These are phyloP conservation scores for Drosophila cracens DNA, from an alignment of 2,888 invertebrate species.

Conservation along the genomic window DNA sequence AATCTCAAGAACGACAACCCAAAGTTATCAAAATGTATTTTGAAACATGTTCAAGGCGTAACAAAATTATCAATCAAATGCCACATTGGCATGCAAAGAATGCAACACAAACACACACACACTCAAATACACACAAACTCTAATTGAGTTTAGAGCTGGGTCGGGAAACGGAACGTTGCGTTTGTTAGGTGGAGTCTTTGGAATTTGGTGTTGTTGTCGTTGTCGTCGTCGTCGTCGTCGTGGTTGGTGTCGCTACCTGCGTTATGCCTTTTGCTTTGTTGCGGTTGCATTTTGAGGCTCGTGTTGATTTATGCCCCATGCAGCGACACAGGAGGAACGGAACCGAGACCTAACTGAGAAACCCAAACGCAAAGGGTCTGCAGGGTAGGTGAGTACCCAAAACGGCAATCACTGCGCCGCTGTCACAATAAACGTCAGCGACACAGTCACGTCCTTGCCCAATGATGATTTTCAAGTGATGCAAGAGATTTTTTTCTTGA, in stretches of 20 bases:
- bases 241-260: conserved; percentile 64
- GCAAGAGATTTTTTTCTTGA: conserved; percentile 51
- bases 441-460: conserved; percentile 72
- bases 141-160: conserved; percentile 70
- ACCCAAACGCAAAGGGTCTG: conserved; percentile 8
- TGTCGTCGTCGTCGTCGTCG: conserved; percentile 22
- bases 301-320: conserved; percentile 75
- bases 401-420: conserved; percentile 32
- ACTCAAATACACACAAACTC: conserved; percentile 46
- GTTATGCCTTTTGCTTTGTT: conserved; percentile 54
- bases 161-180: conserved; percentile 47
- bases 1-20: conserved; percentile 57
- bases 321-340: conserved; percentile 45
- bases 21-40: conserved; percentile 66
- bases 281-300: conserved; percentile 60
- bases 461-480: conserved; percentile 57
- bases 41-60: conserved; percentile 71
- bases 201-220: conserved; percentile 63
- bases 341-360: conserved; percentile 16
- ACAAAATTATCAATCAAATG: conserved; percentile 79
- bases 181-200: conserved; percentile 44
- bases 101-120: conserved; percentile 55
- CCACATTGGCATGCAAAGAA: conserved; percentile 76
- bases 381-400: conserved; percentile 19
- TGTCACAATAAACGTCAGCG: conserved; percentile 72